Percentiles rank a stretch among this genome's conserved stretches.
These are phyloP conservation scores for Rana temporaria DNA, from an alignment of 2,113 vertebrate genomes.

Conservation along the genomic window DNA sequence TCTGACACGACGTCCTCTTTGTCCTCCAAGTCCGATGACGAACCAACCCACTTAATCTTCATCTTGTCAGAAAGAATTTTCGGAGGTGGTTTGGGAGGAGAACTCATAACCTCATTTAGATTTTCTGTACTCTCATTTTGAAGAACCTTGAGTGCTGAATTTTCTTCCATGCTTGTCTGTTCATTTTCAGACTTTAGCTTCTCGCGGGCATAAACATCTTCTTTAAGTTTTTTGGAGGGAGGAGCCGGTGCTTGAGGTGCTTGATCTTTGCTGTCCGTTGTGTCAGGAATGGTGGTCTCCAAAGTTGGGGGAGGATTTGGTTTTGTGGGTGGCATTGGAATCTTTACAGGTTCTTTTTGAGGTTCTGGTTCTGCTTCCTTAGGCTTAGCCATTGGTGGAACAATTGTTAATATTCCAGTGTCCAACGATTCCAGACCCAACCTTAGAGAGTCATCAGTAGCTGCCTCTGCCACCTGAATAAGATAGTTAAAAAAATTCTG, in stretches of 20 bases:
- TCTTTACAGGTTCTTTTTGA: constrained; percentile 58
- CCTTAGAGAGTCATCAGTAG: constrained; percentile 84
- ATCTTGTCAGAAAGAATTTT: constrained; percentile 67
- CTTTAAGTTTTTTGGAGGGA: constrained; percentile 74
- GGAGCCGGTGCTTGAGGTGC: constrained; percentile 51
- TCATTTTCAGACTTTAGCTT: constrained; percentile 55
- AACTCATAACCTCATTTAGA: constrained; percentile 49
- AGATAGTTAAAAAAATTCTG: background rate
- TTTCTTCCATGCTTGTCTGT: constrained; percentile 43
- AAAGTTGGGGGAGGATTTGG: constrained; percentile 51
- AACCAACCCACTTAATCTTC: constrained; percentile 74
- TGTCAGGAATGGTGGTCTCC: constrained; percentile 49
- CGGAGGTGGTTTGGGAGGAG: constrained; percentile 60
- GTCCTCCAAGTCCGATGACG: constrained; percentile 50
- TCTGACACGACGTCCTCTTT: constrained; percentile 52
- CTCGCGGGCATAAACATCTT: constrained; percentile 67
- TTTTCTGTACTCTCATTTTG: constrained; percentile 62
- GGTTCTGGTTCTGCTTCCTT: constrained; percentile 61
- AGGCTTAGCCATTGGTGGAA: constrained; percentile 1
- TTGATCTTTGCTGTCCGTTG: background rate
- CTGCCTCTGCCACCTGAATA: constrained; percentile 80
- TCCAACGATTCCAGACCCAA: constrained; percentile 83
- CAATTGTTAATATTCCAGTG: constrained; percentile 67
- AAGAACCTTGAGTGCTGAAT: constrained; percentile 29
- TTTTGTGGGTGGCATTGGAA: constrained; percentile 58